Conservation (phyloP, 2,888 invertebrate genomes). For the Cotesia congregata region DNA sequence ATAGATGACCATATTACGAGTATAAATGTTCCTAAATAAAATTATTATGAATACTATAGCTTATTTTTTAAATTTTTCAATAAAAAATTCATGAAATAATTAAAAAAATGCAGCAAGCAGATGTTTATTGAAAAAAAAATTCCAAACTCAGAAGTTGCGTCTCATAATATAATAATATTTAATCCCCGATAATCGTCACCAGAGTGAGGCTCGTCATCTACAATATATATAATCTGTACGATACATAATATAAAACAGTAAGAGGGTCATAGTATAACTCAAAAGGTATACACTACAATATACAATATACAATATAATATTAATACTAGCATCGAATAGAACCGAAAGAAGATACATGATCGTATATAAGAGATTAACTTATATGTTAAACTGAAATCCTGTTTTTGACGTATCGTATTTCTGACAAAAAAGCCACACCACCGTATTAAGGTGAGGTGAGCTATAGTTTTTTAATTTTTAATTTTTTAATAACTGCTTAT, state of each 20-base stretch:
- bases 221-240: background rate
- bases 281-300: background rate
- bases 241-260: background rate
- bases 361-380: background rate
- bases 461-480: no score
- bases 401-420: conserved; percentile 1
- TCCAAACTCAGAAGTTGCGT: background rate
- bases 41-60: no score
- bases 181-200: conserved; percentile 13
- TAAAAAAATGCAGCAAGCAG: background rate
- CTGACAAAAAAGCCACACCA: background rate
- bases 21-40: no score
- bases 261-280: background rate
- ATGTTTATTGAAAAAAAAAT: background rate
- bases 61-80: no score
- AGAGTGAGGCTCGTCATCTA: background rate
- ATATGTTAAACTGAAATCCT: background rate
- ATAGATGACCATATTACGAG: no score
- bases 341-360: background rate
- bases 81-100: background rate
- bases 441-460: background rate
- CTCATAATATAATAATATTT: background rate
- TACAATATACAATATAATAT: no score
- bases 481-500: background rate
- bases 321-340: no score